Base-by-base conservation (phyloP, 2,113 vertebrate species). In the Lycaon pictus region DNA sequence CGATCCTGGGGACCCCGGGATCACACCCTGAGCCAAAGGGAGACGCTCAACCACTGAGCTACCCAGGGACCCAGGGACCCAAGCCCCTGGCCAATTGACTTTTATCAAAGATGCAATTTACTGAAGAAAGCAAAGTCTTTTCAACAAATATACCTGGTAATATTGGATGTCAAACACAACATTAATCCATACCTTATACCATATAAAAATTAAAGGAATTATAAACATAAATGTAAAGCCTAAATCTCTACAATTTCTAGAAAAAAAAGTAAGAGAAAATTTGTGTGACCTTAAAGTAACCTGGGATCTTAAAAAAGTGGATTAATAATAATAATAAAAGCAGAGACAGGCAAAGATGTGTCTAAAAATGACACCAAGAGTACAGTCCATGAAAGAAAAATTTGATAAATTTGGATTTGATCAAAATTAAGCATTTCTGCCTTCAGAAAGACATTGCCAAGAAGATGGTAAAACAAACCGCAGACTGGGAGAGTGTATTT, bases 71-170 rank as follows among this genome's bases (percentile, higher is more conserved):
- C 43, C 43, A 43, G 43, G 43, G 43, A 43, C 43, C 43, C 43
- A 7, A 43, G 43, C 43, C 43, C 43, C 43, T 72, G 13, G 17
- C 29, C 51, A 65, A 32, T 35, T 95, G 35, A 48, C 71, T 93
- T 93, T 60, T 83, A 82, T 81, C 53, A 95, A 94, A 93, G 22
- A 15, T 93, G 4, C 5, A 67, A 43, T 76, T 95, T 43, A 80
- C 12, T 83, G 25, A 95, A 93, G 20, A 65, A 83, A 93, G 8
- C 32, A 83, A 62, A 85, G 9, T 53, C 5, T 93, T 97, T 80
- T 25, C 15, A 92, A 58, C 9, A 94, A 60, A 69, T 96, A 58
- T 90, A 76, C 13, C 65, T 95, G 22, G 51, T 74, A 95, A 96
- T 93, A 55, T 60, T 67, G 13, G 29, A 60, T 88, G 23, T 92